Percentiles rank a stretch among this genome's conserved stretches.
phyloP scores from a whole-genome alignment of 2,113 vertebrate species.

The Semicossyphus pulcher region DNA sequence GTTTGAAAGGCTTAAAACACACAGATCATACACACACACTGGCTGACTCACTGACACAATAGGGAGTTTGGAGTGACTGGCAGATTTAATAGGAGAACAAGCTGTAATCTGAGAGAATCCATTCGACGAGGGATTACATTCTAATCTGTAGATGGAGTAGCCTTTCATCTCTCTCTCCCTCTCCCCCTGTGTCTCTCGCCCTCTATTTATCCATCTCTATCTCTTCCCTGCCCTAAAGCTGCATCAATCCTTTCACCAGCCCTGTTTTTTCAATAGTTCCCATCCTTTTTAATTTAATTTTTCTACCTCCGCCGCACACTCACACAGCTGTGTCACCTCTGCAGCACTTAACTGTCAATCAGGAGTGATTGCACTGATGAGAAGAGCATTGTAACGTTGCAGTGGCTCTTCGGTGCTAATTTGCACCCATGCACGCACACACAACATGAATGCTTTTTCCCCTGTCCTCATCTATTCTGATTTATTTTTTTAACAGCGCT shows the following conservation, averaged over 20 bases:
- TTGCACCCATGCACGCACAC: conserved; percentile 5
- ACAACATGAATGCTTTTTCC: not conserved
- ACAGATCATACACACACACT: conserved; percentile 22
- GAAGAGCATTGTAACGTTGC: conserved; percentile 29
- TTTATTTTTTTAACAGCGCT: conserved; percentile 20
- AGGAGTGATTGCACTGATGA: conserved; percentile 55
- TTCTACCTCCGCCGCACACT: conserved; percentile 7
- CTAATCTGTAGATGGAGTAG: conserved; percentile 74
- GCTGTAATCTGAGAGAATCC: conserved; percentile 78
- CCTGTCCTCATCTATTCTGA: conserved; percentile 2
- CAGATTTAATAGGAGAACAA: conserved; percentile 73
- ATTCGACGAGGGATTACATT: conserved; percentile 72
- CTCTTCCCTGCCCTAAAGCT: conserved; percentile 41
- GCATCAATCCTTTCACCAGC: conserved; percentile 44
- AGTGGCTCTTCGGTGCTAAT: conserved; percentile 27
- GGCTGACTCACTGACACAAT: conserved; percentile 33
- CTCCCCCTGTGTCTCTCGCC: conserved; percentile 9
- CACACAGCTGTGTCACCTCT: conserved; percentile 59
- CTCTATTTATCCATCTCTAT: conserved; percentile 42
- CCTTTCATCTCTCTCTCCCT: conserved; percentile 62
- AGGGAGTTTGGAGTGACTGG: conserved; percentile 57
- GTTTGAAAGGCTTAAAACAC: conserved; percentile 66
- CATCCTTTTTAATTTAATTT: conserved; percentile 60
- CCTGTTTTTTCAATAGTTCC: conserved; percentile 13
- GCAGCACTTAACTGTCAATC: conserved; percentile 54